Evolutionary conservation across 2,888 invertebrate species (phyloP).

Genomic region (Drosophila affinis): DNA sequence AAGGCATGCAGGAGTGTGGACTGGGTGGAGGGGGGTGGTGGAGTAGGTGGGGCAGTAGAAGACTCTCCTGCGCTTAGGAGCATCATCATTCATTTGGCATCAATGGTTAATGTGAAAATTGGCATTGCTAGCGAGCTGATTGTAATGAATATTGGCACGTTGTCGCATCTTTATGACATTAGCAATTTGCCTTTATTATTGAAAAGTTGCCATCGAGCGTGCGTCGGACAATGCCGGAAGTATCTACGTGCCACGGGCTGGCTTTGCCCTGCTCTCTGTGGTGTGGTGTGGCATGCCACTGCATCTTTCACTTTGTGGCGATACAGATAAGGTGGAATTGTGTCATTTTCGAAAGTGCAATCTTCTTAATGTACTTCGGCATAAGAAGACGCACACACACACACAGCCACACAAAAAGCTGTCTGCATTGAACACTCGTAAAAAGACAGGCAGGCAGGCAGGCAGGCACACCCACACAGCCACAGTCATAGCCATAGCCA

Average conservation of each 20-base stretch:
- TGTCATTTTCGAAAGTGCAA: conserved; percentile 76
- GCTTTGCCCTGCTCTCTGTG: background rate
- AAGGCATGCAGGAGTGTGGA: conserved; percentile 4
- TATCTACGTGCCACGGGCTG: conserved; percentile 4
- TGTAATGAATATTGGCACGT: conserved; percentile 67
- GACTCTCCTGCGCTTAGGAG: conserved; percentile 3
- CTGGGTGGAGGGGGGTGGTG: too few relatives aligned
- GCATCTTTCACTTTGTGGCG: conserved; percentile 9
- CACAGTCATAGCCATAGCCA: background rate
- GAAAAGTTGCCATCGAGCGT: conserved; percentile 12
- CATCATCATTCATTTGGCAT: conserved; percentile 59
- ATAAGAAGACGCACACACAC: background rate
- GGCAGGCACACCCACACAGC: background rate
- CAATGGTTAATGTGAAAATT: conserved; percentile 72
- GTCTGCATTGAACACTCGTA: conserved; percentile 33
- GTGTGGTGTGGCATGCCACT: background rate
- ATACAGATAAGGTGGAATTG: conserved; percentile 56
- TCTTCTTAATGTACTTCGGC: conserved; percentile 74
- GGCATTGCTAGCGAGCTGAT: conserved; percentile 52
- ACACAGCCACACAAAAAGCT: conserved; percentile 26
- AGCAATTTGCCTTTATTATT: conserved; percentile 56
- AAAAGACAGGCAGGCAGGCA: background rate
- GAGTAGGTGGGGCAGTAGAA: background rate
- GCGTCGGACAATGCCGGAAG: conserved; percentile 35
- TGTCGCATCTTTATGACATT: conserved; percentile 61